These are phyloP conservation scores for Crioceris asparagi DNA, from an alignment of 2,888 invertebrate species.

Conservation along the genomic window DNA sequence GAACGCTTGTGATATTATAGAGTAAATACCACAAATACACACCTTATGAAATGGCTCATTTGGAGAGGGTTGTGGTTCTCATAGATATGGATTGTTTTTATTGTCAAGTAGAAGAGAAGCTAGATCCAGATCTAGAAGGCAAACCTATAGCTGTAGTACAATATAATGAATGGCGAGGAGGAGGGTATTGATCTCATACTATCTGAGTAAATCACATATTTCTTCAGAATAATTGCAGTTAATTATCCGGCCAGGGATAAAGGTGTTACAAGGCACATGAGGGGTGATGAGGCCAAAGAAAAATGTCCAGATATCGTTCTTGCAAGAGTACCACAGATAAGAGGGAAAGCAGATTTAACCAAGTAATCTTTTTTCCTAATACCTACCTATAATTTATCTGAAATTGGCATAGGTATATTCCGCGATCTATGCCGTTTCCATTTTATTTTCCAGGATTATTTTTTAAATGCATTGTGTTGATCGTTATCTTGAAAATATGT, in stretches of 20 bases:
- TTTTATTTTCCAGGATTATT: neutral
- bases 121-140: conserved; percentile 70
- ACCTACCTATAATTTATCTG: no score
- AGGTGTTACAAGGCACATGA: conserved; percentile 85
- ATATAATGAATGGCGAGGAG: conserved; percentile 87
- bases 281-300: conserved; percentile 81
- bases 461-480: neutral
- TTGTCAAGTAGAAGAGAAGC: conserved; percentile 93
- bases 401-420: no score
- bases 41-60: conserved; percentile 10
- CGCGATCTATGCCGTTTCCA: no score
- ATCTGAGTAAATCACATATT: conserved; percentile 9
- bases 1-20: no score
- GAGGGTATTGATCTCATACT: conserved; percentile 48
- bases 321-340: conserved; percentile 70
- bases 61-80: conserved; percentile 57
- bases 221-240: conserved; percentile 85
- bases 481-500: neutral
- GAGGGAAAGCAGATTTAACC: conserved; percentile 90
- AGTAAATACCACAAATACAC: no score
- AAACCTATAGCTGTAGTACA: conserved; percentile 95
- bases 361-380: no score
- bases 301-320: conserved; percentile 81
- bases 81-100: conserved; percentile 99
- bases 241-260: conserved; percentile 88